Base-by-base conservation (phyloP, 2,797 vertebrate species). In the Gobio occitaniae region DNA sequence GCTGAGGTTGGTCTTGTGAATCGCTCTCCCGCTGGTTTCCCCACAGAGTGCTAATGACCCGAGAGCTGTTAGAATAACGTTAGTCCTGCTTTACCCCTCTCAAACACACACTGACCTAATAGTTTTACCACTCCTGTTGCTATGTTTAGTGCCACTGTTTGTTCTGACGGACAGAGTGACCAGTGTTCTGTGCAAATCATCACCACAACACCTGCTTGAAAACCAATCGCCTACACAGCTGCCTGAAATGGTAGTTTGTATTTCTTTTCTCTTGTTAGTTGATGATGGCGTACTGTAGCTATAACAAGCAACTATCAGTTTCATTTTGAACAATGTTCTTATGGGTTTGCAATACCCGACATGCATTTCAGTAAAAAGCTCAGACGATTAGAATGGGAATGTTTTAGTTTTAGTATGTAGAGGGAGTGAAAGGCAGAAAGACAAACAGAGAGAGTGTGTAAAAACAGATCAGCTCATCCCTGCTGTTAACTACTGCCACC, bases 31-130 rank as follows among this genome's bases (percentile, higher is more conserved):
- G 90, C 93, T 94, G 93, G 56, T 84, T 93, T 94, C 93, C 86
- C 83, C 87, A 91, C 90, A 88, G 89, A 90, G 52, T 87, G 89
- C 89, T 94, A 95, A 95, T 95, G 94, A 93, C 78, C 75, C 88
- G 91, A 91, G 88, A 93, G 88, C 90, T 92, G 90, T 93, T 94
- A 90, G 84, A 84, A 94, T 89, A 93, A 90, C 89, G 89, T 93
- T 94, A 91, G 82, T 88, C 75, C 81, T 85, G 68, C 50, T 86
- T 74, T 70, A 32, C 68, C 29, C 78, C 77, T 83, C 56, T 32
- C 52, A 77, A 72, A 66, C 75, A 80, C 86, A 84, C 91, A 93
- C 92, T 61, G 68, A 66, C 32, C 75, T 90, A 78, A 90, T 90
- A 81, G 84, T 78, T 90, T 89, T 89, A 89, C 88, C 88, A 90